A percentile compares a stretch with the other conserved stretches of the same genome.
phyloP scores from a whole-genome alignment of 2,888 invertebrate species.

The Nephrotoma guestfalica region DNA sequence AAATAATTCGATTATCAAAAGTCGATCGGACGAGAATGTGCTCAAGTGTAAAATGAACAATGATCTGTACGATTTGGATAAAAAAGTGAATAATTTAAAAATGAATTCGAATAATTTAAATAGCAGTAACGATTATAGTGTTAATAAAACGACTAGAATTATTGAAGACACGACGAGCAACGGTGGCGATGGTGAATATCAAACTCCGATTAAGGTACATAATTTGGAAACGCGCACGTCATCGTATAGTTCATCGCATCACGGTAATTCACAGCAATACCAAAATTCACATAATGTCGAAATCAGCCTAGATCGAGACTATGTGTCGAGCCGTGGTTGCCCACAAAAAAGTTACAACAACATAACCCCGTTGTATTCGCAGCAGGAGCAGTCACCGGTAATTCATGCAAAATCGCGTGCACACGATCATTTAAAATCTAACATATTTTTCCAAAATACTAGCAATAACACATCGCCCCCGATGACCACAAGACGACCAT shows the following conservation, averaged over 20 bases:
- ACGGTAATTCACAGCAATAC: background rate
- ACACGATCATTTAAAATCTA: conserved; percentile 12
- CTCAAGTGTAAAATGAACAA: background rate
- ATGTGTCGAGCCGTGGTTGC: background rate
- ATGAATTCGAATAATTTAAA: background rate
- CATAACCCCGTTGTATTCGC: background rate
- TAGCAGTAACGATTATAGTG: background rate
- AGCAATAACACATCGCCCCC: conserved; percentile 6
- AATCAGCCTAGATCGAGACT: background rate
- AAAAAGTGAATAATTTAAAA: background rate
- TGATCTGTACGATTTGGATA: background rate
- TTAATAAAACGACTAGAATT: background rate
- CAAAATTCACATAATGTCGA: background rate
- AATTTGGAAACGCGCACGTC: background rate
- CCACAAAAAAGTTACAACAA: background rate
- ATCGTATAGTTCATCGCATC: background rate
- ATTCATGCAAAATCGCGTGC: conserved; percentile 8
- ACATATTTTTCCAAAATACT: conserved; percentile 11
- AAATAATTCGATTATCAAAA: background rate
- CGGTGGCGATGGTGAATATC: background rate
- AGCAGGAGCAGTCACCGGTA: background rate
- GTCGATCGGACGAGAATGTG: background rate
- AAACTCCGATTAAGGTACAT: background rate
- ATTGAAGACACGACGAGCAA: background rate
- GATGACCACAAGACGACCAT: background rate